phyloP scores from a whole-genome alignment of 1,140 invertebrate species.

The Bathynomus jamesi region DNA sequence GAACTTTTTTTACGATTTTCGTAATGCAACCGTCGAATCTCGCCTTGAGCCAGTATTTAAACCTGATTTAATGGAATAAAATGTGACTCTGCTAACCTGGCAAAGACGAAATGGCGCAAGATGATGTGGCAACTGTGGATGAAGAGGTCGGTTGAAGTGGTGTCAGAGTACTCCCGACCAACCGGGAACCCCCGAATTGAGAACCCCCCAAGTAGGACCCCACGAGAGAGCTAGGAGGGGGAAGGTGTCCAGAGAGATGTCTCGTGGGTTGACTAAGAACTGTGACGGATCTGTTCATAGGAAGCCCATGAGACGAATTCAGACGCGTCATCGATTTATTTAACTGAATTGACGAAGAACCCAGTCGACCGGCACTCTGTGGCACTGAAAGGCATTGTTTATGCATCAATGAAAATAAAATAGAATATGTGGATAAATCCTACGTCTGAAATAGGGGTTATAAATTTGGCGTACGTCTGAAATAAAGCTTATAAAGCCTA shows the following conservation, averaged over 20 bases:
- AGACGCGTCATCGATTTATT: constrained; percentile 73
- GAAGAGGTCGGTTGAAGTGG: background rate
- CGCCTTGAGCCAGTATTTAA: no score
- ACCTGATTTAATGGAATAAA: no score
- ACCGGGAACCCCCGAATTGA: constrained; percentile 38
- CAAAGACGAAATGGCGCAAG: constrained; percentile 47
- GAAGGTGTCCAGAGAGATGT: background rate
- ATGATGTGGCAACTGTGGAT: constrained; percentile 38
- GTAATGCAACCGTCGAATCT: no score
- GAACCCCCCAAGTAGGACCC: constrained; percentile 24
- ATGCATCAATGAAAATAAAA: background rate
- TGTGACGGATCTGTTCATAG: background rate
- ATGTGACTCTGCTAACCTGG: no score
- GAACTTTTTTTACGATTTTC: no score
- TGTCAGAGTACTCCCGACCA: constrained; percentile 20
- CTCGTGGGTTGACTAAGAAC: background rate
- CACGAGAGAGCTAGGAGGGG: background rate
- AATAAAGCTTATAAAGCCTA: no score
- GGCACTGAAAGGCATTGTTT: constrained; percentile 17
- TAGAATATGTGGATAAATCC: no score
- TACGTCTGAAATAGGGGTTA: no score
- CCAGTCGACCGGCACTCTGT: constrained; percentile 43
- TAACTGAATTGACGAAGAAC: constrained; percentile 60
- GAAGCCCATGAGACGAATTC: constrained; percentile 49
- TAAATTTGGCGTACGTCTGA: no score